Base-by-base conservation (phyloP, 64 coral and sea anemone genomes). In the Pocillopora damicornis region DNA sequence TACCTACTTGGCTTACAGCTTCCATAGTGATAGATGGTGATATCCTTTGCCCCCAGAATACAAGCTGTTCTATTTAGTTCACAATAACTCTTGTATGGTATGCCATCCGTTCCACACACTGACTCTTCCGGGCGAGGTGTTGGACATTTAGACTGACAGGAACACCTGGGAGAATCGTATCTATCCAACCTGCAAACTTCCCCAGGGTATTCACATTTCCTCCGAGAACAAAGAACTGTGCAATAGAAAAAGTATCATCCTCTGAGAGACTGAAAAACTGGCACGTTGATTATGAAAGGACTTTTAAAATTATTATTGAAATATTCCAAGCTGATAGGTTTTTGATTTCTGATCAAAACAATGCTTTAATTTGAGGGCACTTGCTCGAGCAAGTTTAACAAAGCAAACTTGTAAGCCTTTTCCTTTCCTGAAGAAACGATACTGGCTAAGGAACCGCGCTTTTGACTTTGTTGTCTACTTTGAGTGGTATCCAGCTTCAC, bases 51-150 rank as follows among this genome's bases (percentile, higher is more conserved):
- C 37, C 93, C 93, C 74, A 95, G 74, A 84, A 90, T 95, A 59
- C 93, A 95, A n/a, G 93, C 93, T 82, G 93, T 95, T 74, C 79
- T 73, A 63, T 95, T 90, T 45, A 95, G 57, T 63, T 95, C 93
- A 73, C 93, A 95, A 2, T 37, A 63, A 61, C 93, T 95, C n/a
- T 35, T 60, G 58, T 95, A 95, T 4, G 93, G 82, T 16, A 95
- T 88, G 9, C 93, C 93, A 77, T 95, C 93, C 0, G 89, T 87
- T 37, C 77, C 93, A 61, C 93, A 95, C 6, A 95, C 93, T 69
- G 35, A 38, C 12, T 95, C 88, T 18, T 57, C 60, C 11, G 63
- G 57, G 5, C 25, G 76, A 22, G 89, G 36, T 51, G 26, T 63
- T 5, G 89, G 89, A 13, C 93, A 95, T 51, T 73, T 58, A 59